A percentile compares a stretch with the other conserved stretches of the same genome.
Evolutionary conservation across 2,797 vertebrate genomes (phyloP).

Genomic region (Ispidina lecontei): DNA sequence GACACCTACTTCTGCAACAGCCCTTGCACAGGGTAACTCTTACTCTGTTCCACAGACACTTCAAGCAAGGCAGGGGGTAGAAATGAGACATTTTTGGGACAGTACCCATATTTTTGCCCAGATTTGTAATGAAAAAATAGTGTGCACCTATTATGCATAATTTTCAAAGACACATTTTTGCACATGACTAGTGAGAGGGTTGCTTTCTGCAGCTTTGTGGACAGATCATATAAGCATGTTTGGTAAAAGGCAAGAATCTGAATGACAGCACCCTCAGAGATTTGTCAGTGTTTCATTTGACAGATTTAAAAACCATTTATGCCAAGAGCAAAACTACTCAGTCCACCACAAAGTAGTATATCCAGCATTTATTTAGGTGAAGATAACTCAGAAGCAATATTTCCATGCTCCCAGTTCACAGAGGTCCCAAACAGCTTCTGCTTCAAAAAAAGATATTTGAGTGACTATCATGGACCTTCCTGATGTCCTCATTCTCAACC

Average conservation of each 20-base stretch:
- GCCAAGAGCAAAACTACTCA: not conserved
- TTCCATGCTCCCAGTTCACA: not conserved
- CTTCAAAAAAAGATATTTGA: not conserved
- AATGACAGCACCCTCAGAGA: not conserved
- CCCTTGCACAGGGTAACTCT: accelerated
- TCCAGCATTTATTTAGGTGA: not conserved
- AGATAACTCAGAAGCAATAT: not conserved
- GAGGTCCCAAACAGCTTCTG: not conserved
- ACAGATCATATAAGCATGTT: not conserved
- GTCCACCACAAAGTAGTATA: not conserved
- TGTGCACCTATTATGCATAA: not conserved
- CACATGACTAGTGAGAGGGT: accelerated
- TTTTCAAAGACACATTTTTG: not conserved
- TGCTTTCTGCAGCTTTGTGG: not conserved
- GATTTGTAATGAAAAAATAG: not conserved
- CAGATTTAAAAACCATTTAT: not conserved
- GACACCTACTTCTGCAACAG: not conserved
- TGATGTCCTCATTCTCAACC: not conserved
- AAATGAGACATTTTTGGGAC: not conserved
- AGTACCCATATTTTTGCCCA: not conserved
- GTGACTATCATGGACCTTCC: not conserved
- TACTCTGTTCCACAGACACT: not conserved
- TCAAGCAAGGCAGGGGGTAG: accelerated
- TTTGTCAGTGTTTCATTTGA: not conserved
- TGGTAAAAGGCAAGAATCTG: not conserved